phyloP scores from a whole-genome alignment of 2,888 invertebrate species.

The Drosophila maculinotata region DNA sequence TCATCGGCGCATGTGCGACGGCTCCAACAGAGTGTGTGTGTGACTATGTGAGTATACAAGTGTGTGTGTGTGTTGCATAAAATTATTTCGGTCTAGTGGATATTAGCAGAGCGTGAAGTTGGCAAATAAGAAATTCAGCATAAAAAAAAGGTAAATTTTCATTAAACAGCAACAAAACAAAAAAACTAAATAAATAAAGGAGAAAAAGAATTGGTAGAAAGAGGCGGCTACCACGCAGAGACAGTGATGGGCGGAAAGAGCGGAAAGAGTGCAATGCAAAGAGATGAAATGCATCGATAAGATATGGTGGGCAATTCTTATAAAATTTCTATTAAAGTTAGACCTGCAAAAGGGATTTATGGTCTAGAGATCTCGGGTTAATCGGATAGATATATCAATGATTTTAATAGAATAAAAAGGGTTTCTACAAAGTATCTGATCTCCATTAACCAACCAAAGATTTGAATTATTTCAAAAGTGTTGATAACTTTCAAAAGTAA shows the following conservation, averaged over 20 bases:
- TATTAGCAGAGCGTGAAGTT: constrained; percentile 85
- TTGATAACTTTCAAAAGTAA: no score
- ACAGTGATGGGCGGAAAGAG: constrained; percentile 30
- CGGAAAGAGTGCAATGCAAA: constrained; percentile 19
- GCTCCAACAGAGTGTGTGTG: constrained; percentile 33
- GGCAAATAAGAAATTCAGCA: constrained; percentile 83
- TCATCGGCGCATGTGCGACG: constrained; percentile 71
- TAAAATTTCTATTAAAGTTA: neutral
- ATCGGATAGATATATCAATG: neutral
- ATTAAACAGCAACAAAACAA: constrained; percentile 64
- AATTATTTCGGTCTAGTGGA: constrained; percentile 85
- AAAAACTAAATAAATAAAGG: constrained; percentile 35
- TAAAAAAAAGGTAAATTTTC: constrained; percentile 74
- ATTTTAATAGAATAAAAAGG: neutral
- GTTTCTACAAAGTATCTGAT: no score
- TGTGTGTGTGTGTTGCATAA: constrained; percentile 84
- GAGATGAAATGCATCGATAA: constrained; percentile 43
- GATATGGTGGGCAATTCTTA: constrained; percentile 7
- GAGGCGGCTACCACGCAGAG: constrained; percentile 26
- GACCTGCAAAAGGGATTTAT: neutral
- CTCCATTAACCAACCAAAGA: no score
- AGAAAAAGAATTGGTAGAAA: constrained; percentile 41
- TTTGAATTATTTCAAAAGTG: no score
- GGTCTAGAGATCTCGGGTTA: neutral
- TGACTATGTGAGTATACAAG: constrained; percentile 25